phyloP scores from a whole-genome alignment of 2,888 invertebrate genomes.

The Agonopterix subpropinquella region DNA sequence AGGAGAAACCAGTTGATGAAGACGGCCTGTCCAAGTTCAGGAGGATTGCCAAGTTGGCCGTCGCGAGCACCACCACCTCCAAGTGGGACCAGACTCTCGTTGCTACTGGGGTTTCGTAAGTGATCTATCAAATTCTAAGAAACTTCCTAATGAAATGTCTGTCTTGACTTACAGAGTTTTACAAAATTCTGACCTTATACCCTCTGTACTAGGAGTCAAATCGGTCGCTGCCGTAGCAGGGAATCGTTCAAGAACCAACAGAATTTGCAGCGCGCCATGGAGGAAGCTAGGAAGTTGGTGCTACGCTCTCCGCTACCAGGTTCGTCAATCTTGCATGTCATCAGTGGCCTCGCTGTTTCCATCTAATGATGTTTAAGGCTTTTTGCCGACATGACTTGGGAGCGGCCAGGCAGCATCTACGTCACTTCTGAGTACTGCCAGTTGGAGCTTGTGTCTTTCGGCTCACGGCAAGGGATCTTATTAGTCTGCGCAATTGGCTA shows the following conservation, averaged over 20 bases:
- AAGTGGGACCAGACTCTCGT: slow-evolving; percentile 85
- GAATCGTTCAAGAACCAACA: slow-evolving; percentile 84
- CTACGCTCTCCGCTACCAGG: slow-evolving; percentile 59
- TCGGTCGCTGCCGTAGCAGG: slow-evolving; percentile 83
- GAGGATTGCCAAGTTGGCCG: slow-evolving; percentile 84
- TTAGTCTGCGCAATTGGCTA: too few species aligned
- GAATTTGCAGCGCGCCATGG: slow-evolving; percentile 86
- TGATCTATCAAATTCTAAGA: too few species aligned
- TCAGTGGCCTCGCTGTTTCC: too few species aligned
- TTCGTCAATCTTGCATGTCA: too few species aligned
- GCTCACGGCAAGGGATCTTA: too few species aligned
- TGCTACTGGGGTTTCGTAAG: slow-evolving; percentile 75
- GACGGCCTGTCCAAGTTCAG: slow-evolving; percentile 81
- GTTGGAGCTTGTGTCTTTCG: too few species aligned
- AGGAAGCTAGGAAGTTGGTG: slow-evolving; percentile 80
- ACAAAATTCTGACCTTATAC: neutral
- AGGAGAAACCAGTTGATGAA: slow-evolving; percentile 64
- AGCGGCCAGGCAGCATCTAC: too few species aligned
- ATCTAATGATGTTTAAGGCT: too few species aligned
- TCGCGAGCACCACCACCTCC: slow-evolving; percentile 79
- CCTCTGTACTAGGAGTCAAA: slow-evolving; percentile 79
- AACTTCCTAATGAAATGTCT: too few species aligned
- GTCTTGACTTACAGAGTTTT: too few species aligned
- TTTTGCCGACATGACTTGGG: too few species aligned
- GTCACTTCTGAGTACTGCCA: too few species aligned